Percentiles rank a stretch among this genome's conserved stretches.
phyloP scores from a whole-genome alignment of 1,140 invertebrate species.

The Parapsyche elsis region DNA sequence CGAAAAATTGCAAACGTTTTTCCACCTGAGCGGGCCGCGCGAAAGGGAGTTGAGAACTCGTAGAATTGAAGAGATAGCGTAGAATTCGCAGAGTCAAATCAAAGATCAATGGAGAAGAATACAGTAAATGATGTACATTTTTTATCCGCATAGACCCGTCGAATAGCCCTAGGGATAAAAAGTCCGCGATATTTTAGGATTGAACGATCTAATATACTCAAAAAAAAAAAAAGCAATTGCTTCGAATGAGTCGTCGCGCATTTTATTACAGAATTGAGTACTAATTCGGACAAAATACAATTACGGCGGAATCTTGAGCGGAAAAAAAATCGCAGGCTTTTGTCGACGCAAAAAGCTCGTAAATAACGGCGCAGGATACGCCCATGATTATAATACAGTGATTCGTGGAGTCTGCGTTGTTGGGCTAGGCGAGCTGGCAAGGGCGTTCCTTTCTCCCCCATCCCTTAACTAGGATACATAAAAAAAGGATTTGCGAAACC shows the following conservation, averaged over 20 bases:
- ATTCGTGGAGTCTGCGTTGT: background rate
- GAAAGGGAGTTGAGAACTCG: background rate
- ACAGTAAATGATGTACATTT: constrained; percentile 9
- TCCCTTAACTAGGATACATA: constrained; percentile 5
- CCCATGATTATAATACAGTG: constrained; percentile 26
- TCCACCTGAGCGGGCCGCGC: background rate
- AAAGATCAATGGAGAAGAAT: background rate
- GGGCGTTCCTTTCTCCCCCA: background rate
- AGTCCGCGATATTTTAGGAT: background rate
- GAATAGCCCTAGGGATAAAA: background rate
- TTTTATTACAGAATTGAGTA: too few species aligned
- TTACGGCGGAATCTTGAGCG: too few species aligned
- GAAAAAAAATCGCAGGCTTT: too few species aligned
- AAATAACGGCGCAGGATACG: background rate
- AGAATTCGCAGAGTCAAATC: background rate
- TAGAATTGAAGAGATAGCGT: background rate
- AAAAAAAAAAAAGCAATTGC: background rate
- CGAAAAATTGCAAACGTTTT: background rate
- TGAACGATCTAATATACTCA: background rate
- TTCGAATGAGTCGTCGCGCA: too few species aligned
- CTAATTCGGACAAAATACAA: too few species aligned
- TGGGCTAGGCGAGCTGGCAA: background rate
- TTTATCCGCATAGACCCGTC: background rate
- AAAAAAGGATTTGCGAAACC: constrained; percentile 27
- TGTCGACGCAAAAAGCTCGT: background rate